Evolutionary conservation across 1,140 invertebrate genomes (phyloP).

Genomic region (Antheraea pernyi): DNA sequence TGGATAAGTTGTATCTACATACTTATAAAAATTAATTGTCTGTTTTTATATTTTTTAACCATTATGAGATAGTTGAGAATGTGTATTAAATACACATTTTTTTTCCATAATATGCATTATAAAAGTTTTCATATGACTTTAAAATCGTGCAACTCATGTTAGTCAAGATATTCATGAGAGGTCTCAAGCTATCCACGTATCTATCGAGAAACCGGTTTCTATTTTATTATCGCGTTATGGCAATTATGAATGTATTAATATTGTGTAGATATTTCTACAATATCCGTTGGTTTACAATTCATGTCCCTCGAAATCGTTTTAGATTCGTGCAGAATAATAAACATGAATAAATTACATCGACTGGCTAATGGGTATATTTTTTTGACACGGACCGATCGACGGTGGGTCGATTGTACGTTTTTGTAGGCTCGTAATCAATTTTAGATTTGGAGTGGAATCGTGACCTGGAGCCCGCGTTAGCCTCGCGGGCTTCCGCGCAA

Average conservation of each 20-base stretch:
- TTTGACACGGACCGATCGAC: conserved; percentile 32
- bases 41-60: no score
- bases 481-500: conserved; percentile 50
- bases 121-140: not conserved
- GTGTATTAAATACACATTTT: no score
- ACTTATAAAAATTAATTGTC: no score
- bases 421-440: conserved; percentile 61
- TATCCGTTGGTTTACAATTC: conserved; percentile 20
- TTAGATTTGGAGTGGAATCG: conserved; percentile 71
- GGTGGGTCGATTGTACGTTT: conserved; percentile 47
- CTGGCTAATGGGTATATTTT: conserved; percentile 54
- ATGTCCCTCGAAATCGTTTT: conserved; percentile 40
- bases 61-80: no score
- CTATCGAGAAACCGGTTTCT: conserved; percentile 5
- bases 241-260: conserved; percentile 35
- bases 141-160: not conserved
- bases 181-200: not conserved
- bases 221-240: conserved; percentile 25
- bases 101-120: no score
- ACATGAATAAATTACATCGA: conserved; percentile 71
- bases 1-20: no score
- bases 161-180: not conserved
- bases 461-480: conserved; percentile 57
- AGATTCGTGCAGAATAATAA: conserved; percentile 51
- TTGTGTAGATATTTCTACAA: conserved; percentile 6